Percentiles rank a stretch among this genome's conserved stretches.
phyloP scores from a whole-genome alignment of 2,888 invertebrate genomes.

The Diogma glabrata region DNA sequence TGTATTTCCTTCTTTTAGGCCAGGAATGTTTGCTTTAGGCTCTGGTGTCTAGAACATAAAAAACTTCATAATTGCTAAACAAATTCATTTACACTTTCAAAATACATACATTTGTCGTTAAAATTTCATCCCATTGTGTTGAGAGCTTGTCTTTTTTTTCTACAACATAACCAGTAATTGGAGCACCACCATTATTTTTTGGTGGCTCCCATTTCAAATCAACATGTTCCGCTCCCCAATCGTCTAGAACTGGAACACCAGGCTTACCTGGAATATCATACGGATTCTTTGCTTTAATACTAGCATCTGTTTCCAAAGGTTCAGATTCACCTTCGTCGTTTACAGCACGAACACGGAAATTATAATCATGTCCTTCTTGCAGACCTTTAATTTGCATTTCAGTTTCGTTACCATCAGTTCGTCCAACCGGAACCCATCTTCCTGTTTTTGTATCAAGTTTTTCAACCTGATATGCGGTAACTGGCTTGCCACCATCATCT shows the following conservation, averaged over 20 bases:
- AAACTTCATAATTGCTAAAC: background rate
- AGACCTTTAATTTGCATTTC: constrained; percentile 82
- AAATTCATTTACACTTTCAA: background rate
- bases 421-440: constrained; percentile 87
- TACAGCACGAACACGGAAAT: constrained; percentile 85
- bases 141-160: constrained; percentile 82
- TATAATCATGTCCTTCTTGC: constrained; percentile 85
- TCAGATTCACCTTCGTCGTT: constrained; percentile 94
- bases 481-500: constrained; percentile 88
- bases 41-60: constrained; percentile 47
- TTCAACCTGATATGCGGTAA: constrained; percentile 87
- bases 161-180: constrained; percentile 92
- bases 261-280: constrained; percentile 83
- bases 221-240: constrained; percentile 83
- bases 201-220: constrained; percentile 91
- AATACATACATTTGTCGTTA: constrained; percentile 51
- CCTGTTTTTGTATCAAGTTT: constrained; percentile 87
- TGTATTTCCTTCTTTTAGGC: constrained; percentile 77
- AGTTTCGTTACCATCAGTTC: constrained; percentile 64
- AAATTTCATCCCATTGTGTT: constrained; percentile 77
- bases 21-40: constrained; percentile 72
- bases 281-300: constrained; percentile 91
- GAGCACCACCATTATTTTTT: constrained; percentile 90
- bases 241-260: constrained; percentile 71
- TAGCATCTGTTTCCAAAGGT: constrained; percentile 81